Percentiles rank a stretch among this genome's conserved stretches.
Conservation (phyloP, 2,113 vertebrate genomes). For the Cololabis saira region DNA sequence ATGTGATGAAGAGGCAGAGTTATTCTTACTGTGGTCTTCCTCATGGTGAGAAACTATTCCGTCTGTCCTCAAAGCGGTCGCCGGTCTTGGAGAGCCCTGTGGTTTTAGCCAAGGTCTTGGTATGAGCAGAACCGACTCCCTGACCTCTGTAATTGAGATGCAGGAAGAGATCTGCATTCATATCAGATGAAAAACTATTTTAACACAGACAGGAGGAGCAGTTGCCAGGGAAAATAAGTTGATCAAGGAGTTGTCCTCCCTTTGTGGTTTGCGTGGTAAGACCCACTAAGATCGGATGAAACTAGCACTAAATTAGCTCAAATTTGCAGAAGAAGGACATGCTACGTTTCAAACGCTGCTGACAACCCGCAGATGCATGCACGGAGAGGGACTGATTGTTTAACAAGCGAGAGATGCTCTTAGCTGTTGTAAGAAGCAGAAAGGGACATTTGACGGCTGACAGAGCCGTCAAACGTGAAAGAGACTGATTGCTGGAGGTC, state of each 20-base stretch:
- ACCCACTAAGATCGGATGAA: conserved; percentile 78
- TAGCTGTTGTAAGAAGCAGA: neutral
- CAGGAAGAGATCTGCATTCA: conserved; percentile 72
- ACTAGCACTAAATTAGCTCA: conserved; percentile 69
- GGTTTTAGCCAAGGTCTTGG: conserved; percentile 51
- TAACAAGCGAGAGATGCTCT: conserved; percentile 36
- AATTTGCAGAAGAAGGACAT: conserved; percentile 41
- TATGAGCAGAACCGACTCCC: conserved; percentile 63
- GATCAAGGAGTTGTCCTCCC: conserved; percentile 72
- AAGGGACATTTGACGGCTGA: conserved; percentile 3
- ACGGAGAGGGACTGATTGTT: conserved; percentile 31
- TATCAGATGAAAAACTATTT: conserved; percentile 81
- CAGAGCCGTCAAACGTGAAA: too few relatives aligned
- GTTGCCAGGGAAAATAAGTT: conserved; percentile 80
- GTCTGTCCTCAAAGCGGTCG: conserved; percentile 66
- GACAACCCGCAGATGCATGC: conserved; percentile 40
- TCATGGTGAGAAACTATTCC: conserved; percentile 66
- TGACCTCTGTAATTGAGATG: conserved; percentile 79
- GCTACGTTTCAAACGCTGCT: neutral
- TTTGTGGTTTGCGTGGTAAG: conserved; percentile 70
- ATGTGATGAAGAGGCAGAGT: conserved; percentile 69
- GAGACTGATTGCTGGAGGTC: conserved; percentile 24
- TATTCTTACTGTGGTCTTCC: conserved; percentile 64
- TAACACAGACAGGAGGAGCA: conserved; percentile 70
- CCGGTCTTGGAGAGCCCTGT: conserved; percentile 60